Conservation (phyloP, 2,888 invertebrate species). For the Ferdinandea cuprea region DNA sequence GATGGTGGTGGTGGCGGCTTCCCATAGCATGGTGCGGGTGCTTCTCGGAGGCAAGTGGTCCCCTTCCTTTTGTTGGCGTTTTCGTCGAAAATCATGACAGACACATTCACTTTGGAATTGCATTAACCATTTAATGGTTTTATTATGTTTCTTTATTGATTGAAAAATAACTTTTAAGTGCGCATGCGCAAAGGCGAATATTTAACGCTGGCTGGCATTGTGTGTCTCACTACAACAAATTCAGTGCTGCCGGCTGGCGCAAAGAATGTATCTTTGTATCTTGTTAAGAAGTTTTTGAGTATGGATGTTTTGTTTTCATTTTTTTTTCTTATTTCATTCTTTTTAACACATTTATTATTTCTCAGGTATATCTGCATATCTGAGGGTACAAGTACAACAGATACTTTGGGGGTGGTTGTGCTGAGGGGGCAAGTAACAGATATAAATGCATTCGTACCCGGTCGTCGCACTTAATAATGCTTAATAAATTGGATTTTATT, state of each 20-base stretch:
- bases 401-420: neutral
- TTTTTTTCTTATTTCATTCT: conserved; percentile 14
- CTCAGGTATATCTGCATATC: conserved; percentile 60
- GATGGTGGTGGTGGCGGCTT: conserved; percentile 42
- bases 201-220: conserved; percentile 64
- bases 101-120: conserved; percentile 76
- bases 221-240: conserved; percentile 36
- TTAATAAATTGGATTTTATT: conserved; percentile 83
- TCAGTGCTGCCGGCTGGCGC: conserved; percentile 11
- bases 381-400: conserved; percentile 1
- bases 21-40: conserved; percentile 50
- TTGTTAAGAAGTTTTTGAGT: conserved; percentile 59
- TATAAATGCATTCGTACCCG: conserved; percentile 73
- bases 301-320: neutral
- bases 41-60: conserved; percentile 38
- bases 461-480: conserved; percentile 83
- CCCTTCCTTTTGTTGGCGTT: conserved; percentile 68
- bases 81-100: conserved; percentile 74
- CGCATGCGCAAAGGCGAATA: conserved; percentile 71
- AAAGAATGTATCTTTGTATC: conserved; percentile 62
- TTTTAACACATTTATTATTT: conserved; percentile 64
- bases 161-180: conserved; percentile 75
- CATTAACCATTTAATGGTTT: conserved; percentile 77
- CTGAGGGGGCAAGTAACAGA: conserved; percentile 46
- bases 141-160: conserved; percentile 75